Evolutionary conservation across 30 jellyfish, hydroid and myxozoan genomes (phyloP).

Genomic region (Pseudorhiza aurosa): DNA sequence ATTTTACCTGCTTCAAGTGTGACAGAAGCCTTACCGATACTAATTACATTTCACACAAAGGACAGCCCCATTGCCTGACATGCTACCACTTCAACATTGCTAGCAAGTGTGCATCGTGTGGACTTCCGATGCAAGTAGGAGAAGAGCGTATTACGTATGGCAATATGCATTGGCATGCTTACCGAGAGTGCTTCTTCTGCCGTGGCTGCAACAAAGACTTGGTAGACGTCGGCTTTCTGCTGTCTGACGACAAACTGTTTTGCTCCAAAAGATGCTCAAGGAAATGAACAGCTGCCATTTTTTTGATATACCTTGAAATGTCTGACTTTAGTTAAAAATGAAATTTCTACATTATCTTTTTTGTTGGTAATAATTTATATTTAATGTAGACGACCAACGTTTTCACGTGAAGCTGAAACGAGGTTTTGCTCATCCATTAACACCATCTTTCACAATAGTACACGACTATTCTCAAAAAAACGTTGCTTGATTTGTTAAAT

Average conservation of each 20-base stretch:
- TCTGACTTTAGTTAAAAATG: no score
- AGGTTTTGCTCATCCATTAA: no score
- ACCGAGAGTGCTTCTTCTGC: constrained; percentile 80
- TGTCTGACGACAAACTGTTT: constrained; percentile 28
- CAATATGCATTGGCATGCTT: constrained; percentile 75
- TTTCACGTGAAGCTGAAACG: no score
- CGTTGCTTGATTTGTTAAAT: no score
- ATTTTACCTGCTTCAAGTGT: constrained; percentile 84
- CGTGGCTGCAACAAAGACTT: constrained; percentile 67
- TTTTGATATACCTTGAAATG: no score
- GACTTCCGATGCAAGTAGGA: constrained; percentile 75
- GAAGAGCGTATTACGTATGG: constrained; percentile 57
- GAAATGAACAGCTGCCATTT: no score
- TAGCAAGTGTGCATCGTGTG: constrained; percentile 67
- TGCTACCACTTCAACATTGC: constrained; percentile 80
- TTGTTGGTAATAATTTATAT: no score
- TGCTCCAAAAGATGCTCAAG: constrained; percentile 60
- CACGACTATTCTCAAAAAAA: no score
- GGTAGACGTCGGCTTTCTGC: constrained; percentile 61
- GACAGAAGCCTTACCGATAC: constrained; percentile 70
- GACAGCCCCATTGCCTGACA: constrained; percentile 76
- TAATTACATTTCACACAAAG: constrained; percentile 59
- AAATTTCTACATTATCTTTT: no score
- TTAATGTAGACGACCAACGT: no score
- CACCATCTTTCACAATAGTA: no score